phyloP scores from a whole-genome alignment of 2,888 invertebrate genomes.

The Petrolisthes manimaculis region DNA sequence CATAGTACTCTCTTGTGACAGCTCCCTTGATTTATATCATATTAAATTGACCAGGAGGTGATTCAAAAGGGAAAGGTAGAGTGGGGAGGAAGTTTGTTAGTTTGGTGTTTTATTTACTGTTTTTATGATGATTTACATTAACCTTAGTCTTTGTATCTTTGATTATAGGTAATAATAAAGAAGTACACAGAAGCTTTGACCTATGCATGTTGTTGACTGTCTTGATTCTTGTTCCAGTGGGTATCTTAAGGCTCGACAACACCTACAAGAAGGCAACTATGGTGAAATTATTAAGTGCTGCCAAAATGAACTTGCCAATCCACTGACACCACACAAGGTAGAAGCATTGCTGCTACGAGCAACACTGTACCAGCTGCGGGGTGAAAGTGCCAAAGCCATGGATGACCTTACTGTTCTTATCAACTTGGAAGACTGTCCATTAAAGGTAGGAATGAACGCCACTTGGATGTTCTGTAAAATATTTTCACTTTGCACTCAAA shows the following conservation, averaged over 20 bases:
- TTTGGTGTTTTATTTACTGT: too few species aligned
- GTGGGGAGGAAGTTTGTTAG: too few species aligned
- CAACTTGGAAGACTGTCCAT: conserved; percentile 75
- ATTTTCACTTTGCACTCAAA: too few species aligned
- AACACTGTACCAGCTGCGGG: conserved; percentile 85
- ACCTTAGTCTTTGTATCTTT: neutral
- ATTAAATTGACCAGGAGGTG: too few species aligned
- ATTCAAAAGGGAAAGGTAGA: too few species aligned
- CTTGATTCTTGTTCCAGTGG: conserved; percentile 72
- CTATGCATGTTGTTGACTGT: neutral
- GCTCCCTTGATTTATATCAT: too few species aligned
- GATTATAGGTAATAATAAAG: too few species aligned
- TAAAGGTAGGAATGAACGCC: conserved; percentile 70
- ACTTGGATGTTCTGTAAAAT: too few species aligned
- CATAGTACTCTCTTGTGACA: too few species aligned
- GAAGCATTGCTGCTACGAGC: conserved; percentile 82
- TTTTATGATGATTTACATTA: neutral
- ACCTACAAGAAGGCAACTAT: conserved; percentile 80
- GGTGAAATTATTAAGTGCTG: conserved; percentile 84
- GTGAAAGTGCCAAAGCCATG: conserved; percentile 80
- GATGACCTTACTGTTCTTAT: conserved; percentile 81
- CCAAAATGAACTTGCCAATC: conserved; percentile 80
- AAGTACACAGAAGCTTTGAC: too few species aligned
- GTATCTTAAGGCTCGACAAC: conserved; percentile 80
- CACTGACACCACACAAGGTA: conserved; percentile 68